A percentile compares a stretch with the other conserved stretches of the same genome.
Evolutionary conservation across 2,113 vertebrate species (phyloP).

Genomic region (Oxyruncus cristatus): DNA sequence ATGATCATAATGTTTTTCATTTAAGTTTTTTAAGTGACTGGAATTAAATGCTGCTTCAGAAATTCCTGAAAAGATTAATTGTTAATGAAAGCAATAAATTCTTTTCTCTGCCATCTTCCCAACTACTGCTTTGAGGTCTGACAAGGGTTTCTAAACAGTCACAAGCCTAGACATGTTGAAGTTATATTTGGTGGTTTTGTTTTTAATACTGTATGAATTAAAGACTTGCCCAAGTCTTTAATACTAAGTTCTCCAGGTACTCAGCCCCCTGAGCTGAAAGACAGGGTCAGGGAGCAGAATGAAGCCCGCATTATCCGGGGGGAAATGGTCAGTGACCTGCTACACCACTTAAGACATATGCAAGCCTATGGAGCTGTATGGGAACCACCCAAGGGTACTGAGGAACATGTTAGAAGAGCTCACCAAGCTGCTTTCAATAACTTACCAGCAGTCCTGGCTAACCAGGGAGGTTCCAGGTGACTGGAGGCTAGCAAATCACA

Average conservation of each 20-base stretch:
- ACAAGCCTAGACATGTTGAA: not conserved
- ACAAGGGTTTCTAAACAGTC: not conserved
- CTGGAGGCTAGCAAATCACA: not conserved
- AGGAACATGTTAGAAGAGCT: not conserved
- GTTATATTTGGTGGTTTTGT: not conserved
- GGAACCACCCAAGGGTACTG: not conserved
- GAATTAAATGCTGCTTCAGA: not conserved
- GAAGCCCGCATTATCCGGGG: not conserved
- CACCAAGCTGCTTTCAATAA: not conserved
- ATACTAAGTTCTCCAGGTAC: not conserved
- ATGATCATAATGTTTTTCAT: not conserved
- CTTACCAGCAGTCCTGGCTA: not conserved
- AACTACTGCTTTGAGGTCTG: not conserved
- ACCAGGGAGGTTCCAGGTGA: not conserved
- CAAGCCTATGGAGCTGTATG: not conserved
- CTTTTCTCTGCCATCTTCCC: not conserved
- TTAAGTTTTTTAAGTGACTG: not conserved
- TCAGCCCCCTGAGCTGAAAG: not conserved
- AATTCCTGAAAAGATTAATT: not conserved
- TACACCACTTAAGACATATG: too few species aligned
- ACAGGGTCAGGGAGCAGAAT: not conserved
- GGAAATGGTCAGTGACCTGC: not conserved
- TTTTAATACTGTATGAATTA: not conserved
- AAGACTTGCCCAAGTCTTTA: not conserved
- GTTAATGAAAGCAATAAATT: not conserved